Conservation (phyloP, 1,140 invertebrate genomes). For the Gonatopus flavifemur region DNA sequence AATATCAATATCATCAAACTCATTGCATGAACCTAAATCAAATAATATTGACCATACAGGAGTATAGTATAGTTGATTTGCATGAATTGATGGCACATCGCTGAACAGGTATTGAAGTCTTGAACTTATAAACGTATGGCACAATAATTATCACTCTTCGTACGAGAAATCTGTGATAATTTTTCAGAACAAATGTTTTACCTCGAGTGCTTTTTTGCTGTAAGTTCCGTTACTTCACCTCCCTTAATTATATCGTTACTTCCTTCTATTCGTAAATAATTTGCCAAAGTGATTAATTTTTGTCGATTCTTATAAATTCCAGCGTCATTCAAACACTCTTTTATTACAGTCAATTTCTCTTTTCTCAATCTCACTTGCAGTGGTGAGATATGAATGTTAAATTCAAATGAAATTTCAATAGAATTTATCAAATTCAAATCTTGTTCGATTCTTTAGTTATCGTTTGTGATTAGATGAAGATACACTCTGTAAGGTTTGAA, state of each 20-base stretch:
- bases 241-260: conserved; percentile 54
- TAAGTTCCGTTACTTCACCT: conserved; percentile 63
- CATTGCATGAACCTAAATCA: conserved; percentile 56
- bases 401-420: conserved; percentile 65
- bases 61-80: conserved; percentile 55
- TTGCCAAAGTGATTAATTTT: conserved; percentile 62
- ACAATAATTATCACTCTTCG: too few relatives aligned
- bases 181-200: conserved; percentile 37
- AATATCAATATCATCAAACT: conserved; percentile 58
- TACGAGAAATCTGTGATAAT: too few relatives aligned
- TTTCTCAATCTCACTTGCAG: conserved; percentile 65
- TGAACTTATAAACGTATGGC: conserved; percentile 53
- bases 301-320: conserved; percentile 64
- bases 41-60: conserved; percentile 61
- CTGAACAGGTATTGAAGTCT: conserved; percentile 59
- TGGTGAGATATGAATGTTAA: conserved; percentile 64
- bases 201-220: conserved; percentile 62
- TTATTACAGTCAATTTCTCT: conserved; percentile 61
- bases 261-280: conserved; percentile 60
- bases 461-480: conserved; percentile 62
- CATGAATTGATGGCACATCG: conserved; percentile 60
- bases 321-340: conserved; percentile 60
- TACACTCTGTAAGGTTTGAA: conserved; percentile 60
- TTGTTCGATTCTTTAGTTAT: conserved; percentile 59
- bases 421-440: conserved; percentile 68